These are phyloP conservation scores for Corella eumyota DNA, from an alignment of 23 tunicate genomes.

Conservation along the genomic window DNA sequence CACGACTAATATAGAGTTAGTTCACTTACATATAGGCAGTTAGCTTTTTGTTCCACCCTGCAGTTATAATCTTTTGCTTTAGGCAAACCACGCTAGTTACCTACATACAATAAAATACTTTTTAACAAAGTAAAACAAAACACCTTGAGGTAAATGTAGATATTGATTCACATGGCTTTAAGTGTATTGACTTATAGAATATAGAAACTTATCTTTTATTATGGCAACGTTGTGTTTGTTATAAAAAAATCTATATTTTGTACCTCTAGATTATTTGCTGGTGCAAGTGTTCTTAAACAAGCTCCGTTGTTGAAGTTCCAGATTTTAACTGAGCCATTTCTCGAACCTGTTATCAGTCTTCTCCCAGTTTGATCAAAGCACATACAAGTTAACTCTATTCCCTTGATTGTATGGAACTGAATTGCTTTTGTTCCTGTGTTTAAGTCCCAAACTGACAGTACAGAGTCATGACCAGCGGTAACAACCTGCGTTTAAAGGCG, in stretches of 20 bases:
- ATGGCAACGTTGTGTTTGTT: background rate
- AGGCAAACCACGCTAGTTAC: slow-evolving; percentile 67
- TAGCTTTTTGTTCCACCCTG: slow-evolving; percentile 72
- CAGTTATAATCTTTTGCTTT: slow-evolving; percentile 50
- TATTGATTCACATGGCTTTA: too few species aligned
- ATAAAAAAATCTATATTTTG: background rate
- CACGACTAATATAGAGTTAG: too few species aligned
- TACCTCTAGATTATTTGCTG: slow-evolving; percentile 52
- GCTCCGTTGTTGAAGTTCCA: slow-evolving; percentile 95
- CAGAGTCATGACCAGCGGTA: slow-evolving; percentile 83
- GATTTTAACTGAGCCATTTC: slow-evolving; percentile 73
- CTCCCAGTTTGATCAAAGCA: slow-evolving; percentile 67
- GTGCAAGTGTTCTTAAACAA: slow-evolving; percentile 41
- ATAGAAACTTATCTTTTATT: background rate
- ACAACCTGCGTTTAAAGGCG: slow-evolving; percentile 35
- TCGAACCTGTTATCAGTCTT: slow-evolving; percentile 63
- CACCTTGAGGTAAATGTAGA: background rate
- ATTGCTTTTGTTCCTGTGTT: slow-evolving; percentile 84
- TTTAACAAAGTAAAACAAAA: background rate
- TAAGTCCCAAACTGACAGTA: slow-evolving; percentile 88
- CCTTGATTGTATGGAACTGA: slow-evolving; percentile 55
- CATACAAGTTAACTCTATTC: slow-evolving; percentile 80
- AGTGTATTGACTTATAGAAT: background rate
- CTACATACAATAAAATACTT: slow-evolving; percentile 20
- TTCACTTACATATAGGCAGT: slow-evolving; percentile 60